Base-by-base conservation (phyloP, 1,140 invertebrate genomes). In the Wiebesia pumilae region DNA sequence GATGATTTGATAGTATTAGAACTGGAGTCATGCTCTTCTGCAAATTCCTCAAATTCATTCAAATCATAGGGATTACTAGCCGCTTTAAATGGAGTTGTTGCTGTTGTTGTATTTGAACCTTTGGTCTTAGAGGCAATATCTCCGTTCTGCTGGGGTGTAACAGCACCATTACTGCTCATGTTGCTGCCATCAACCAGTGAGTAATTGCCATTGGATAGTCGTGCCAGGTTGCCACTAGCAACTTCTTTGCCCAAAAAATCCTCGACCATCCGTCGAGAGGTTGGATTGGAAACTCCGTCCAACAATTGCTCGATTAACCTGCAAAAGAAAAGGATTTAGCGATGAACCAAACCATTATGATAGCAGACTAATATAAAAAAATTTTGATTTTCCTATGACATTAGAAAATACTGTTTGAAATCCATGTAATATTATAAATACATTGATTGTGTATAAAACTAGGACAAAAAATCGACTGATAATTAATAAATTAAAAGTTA, bases 191-290 rank as follows among this genome's bases (percentile, higher is more conserved):
- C 84, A 21, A 96, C 95, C 65, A 96, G 91, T 33, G 95, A 95
- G 89, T 96, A 95, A 91, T 96, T 96, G 7, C 95, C 96, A 92
- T 96, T 96, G 69, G 94, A 94, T 85, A 96, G 91, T 89, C 95
- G 95, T n/a, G 96, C 94, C 77, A 97, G 90, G 89, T 95, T 96
- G 35, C 96, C 96, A 81, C 94, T 95, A 77, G 95, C 93, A 4
- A 96, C 93, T 90, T 97, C 96, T 89, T 95, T 95, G 73, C 95
- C 94, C 10, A 97, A 92, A 88, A 97, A 95, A 81, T 95, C 94
- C 87, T 95, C 95, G 19, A 97, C 93, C 90, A 96, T 95, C 82
- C 95, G 95, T 85, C 95, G 95, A 0, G 95, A 95, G 83, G 96
- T 96, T 80, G 95, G 94, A 65, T 95, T 94, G 35, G 93, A 95